Conservation (phyloP, 2,113 vertebrate genomes). For the Cyphomyrus discorhynchus region DNA sequence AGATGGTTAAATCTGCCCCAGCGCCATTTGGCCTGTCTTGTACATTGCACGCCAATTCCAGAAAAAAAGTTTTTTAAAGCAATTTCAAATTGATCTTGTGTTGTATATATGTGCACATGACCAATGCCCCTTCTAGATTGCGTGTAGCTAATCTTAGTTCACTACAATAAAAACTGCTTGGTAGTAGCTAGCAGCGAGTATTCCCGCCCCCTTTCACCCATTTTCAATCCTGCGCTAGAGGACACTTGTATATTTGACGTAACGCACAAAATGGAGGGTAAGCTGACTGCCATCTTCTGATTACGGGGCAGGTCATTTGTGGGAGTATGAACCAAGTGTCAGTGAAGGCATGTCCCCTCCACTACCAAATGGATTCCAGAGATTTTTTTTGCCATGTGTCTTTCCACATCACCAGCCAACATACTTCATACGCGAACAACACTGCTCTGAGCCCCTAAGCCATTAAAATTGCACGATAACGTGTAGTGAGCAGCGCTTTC, state of each 20-base stretch:
- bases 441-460: background rate
- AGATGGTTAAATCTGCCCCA: background rate
- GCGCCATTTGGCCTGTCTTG: background rate
- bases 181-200: background rate
- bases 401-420: slow-evolving; percentile 21
- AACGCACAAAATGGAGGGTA: slow-evolving; percentile 47
- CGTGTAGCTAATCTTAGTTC: background rate
- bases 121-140: background rate
- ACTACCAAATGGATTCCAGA: slow-evolving; percentile 25
- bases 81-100: background rate
- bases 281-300: slow-evolving; percentile 29
- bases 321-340: slow-evolving; percentile 41
- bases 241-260: background rate
- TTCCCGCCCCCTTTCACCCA: slow-evolving; percentile 2
- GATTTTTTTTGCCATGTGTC: slow-evolving; percentile 9
- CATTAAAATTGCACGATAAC: background rate
- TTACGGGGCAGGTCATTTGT: slow-evolving; percentile 23
- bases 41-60: background rate
- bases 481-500: background rate
- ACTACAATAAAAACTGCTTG: background rate
- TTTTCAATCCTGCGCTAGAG: background rate
- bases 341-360: slow-evolving; percentile 30
- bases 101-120: background rate
- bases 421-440: background rate
- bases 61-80: background rate